Percentiles rank a stretch among this genome's conserved stretches.
phyloP scores from a whole-genome alignment of 2,113 vertebrate genomes.

The Cyanoramphus novaezelandiae region DNA sequence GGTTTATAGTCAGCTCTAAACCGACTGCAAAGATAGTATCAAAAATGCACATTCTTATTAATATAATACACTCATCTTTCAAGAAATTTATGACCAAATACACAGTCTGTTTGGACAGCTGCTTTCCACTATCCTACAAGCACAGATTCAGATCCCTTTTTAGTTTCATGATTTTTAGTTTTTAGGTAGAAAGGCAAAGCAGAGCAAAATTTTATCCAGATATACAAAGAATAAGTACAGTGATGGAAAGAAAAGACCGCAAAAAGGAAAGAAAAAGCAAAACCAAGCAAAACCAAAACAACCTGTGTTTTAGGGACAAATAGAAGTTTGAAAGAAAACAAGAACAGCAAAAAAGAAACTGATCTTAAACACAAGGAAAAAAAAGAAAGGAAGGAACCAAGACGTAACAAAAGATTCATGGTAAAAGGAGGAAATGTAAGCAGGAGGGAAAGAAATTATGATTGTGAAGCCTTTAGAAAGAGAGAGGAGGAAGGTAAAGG shows the following conservation, averaged over 20 bases:
- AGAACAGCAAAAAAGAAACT: background rate
- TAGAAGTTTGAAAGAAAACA: background rate
- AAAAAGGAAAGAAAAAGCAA: slow-evolving; percentile 18
- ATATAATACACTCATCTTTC: background rate
- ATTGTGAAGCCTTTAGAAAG: background rate
- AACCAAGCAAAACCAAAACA: background rate
- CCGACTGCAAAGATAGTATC: background rate
- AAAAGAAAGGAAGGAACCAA: background rate
- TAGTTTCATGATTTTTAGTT: background rate
- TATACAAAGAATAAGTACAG: background rate
- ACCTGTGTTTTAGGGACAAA: background rate
- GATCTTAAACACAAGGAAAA: background rate
- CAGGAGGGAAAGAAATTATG: background rate
- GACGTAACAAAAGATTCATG: background rate
- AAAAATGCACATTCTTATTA: slow-evolving; percentile 7
- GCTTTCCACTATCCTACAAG: background rate
- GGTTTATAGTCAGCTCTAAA: background rate
- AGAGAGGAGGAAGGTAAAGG: background rate
- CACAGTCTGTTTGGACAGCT: slow-evolving; percentile 31
- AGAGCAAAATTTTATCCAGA: background rate
- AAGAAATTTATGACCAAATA: background rate
- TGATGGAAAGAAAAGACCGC: background rate
- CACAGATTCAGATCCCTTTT: background rate
- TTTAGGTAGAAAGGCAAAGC: background rate
- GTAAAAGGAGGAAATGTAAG: background rate